Evolutionary conservation across 2,797 vertebrate species (phyloP).

Genomic region (Mycteria americana): DNA sequence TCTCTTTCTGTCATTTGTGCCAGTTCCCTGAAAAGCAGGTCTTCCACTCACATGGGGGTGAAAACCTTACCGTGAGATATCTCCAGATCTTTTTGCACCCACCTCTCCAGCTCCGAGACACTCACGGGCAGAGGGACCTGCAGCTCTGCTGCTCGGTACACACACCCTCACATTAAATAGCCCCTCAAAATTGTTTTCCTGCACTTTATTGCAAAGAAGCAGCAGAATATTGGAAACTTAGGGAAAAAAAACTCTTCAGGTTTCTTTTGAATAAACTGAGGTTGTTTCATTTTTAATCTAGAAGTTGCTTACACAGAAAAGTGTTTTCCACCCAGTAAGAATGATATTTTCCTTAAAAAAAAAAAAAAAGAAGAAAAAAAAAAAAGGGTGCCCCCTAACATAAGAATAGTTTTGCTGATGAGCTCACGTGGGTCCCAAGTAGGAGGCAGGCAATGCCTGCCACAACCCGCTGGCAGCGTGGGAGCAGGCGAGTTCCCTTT

Average conservation of each 20-base stretch:
- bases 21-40: background rate
- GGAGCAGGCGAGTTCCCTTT: background rate
- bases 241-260: background rate
- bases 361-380: background rate
- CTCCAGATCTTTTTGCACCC: background rate
- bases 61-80: background rate
- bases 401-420: background rate
- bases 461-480: background rate
- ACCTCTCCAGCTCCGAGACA: background rate
- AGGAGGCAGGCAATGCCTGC: background rate
- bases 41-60: background rate
- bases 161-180: background rate
- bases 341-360: background rate
- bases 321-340: background rate
- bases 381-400: too few species aligned
- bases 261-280: background rate
- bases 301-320: background rate
- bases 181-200: background rate
- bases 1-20: background rate
- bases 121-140: background rate
- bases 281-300: background rate
- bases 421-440: background rate
- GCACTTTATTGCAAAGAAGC: background rate
- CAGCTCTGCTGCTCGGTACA: background rate
- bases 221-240: background rate